Base-by-base conservation (phyloP, 1,140 invertebrate genomes). In the Polypedilum vanderplanki region DNA sequence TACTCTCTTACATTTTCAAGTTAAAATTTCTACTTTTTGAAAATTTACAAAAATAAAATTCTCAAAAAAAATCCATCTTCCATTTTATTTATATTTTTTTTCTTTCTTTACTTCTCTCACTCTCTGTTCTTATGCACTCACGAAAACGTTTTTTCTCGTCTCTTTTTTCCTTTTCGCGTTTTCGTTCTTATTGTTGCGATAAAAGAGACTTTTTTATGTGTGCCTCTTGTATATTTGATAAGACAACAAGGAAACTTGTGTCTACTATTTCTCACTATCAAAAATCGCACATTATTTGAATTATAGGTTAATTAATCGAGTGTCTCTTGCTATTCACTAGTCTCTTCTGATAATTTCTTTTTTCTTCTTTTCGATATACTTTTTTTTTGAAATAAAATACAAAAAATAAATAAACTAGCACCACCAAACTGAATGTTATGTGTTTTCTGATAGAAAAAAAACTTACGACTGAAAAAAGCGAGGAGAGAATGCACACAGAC, bases 51-150 rank as follows among this genome's bases (percentile, higher is more conserved):
- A 70, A 70, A 70, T 70, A 70, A 70, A 33, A 70, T 70, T 70
- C 65, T 70, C 65, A 70, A 70, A 70, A 70, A 67, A 70, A 70
- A 57, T 57, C 65, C 65, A 70, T 70, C 65, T 70, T 70, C 65
- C 65, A 70, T 70, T 70, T 70, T 70, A 70, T 70, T 70, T 70
- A 70, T 70, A 70, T 70, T 70, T 70, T 67, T 67, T 70, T 70
- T 57, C 46, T 70, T 70, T 70, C 17, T 20, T 20, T 70, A n/a
- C 65, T 70, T 70, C 65, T 70, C 10, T 57, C 46, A n/a, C 46
- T 57, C 65, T 70, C 65, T 18, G 17, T 17, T 70, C 65, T 70
- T 70, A 70, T 70, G 65, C 65, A 70, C 65, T 70, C 65, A 10
- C 9, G 20, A 70, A 57, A 70, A 70, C 65, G 65, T 70, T 70